A percentile compares a stretch with the other conserved stretches of the same genome.
These are phyloP conservation scores for Spinus pinus DNA, from an alignment of 2,797 vertebrate genomes.

Conservation along the genomic window DNA sequence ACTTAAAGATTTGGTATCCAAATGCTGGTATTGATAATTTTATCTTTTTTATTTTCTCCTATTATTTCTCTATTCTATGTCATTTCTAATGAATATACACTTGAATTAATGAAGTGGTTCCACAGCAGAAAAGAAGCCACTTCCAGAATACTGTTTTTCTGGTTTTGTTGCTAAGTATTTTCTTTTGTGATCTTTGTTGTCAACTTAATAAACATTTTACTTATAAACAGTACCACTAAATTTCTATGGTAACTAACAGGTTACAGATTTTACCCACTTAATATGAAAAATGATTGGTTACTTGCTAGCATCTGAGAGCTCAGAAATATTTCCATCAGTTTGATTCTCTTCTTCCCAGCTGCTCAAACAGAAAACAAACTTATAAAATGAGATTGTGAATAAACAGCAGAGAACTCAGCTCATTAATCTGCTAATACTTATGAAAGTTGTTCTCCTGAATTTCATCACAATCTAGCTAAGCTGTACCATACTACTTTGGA, in stretches of 20 bases:
- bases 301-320: conserved; percentile 1
- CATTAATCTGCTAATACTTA: neutral
- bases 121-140: neutral
- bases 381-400: neutral
- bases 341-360: neutral
- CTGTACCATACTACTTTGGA: neutral
- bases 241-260: neutral
- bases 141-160: neutral
- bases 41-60: neutral
- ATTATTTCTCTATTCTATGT: neutral
- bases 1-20: neutral
- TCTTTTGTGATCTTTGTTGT: neutral
- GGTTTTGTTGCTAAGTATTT: neutral
- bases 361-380: conserved; percentile 25
- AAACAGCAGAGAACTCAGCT: neutral
- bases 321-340: conserved; percentile 34
- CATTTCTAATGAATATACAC: conserved; percentile 4
- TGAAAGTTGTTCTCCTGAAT: neutral
- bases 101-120: neutral
- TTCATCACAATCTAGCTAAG: neutral
- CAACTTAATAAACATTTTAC: conserved; percentile 19
- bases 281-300: conserved; percentile 14
- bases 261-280: conserved; percentile 3
- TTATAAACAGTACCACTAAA: neutral
- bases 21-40: neutral